These are phyloP conservation scores for Burhinus oedicnemus DNA, from an alignment of 2,113 vertebrate genomes.

Conservation along the genomic window DNA sequence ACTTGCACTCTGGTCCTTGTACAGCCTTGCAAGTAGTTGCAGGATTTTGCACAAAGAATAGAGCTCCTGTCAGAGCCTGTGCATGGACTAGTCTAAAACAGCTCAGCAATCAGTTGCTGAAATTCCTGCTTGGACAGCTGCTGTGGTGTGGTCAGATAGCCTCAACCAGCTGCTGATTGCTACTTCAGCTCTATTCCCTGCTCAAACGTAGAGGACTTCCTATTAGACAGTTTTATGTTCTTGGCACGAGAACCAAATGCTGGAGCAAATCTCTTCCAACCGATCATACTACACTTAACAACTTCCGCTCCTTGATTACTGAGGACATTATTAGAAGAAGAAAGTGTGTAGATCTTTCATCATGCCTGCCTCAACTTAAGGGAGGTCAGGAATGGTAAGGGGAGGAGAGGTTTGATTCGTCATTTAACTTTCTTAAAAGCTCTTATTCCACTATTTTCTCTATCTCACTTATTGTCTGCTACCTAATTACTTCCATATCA, in stretches of 20 bases:
- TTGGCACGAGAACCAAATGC: conserved; percentile 79
- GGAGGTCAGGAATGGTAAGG: conserved; percentile 78
- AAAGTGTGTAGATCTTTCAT: conserved; percentile 90
- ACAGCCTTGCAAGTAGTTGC: not conserved
- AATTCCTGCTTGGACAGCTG: not conserved
- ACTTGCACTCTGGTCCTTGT: not conserved
- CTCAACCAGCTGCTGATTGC: not conserved
- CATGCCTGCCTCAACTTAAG: conserved; percentile 78
- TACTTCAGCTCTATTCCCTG: not conserved
- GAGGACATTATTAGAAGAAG: conserved; percentile 90
- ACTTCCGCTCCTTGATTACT: conserved; percentile 89
- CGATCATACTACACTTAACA: conserved; percentile 82
- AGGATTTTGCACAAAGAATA: not conserved
- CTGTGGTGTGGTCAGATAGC: not conserved
- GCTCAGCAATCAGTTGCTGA: not conserved
- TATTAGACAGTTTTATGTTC: conserved; percentile 61
- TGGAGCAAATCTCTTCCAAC: conserved; percentile 83
- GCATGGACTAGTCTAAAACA: not conserved
- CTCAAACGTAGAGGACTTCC: not conserved
- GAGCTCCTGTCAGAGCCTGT: not conserved
- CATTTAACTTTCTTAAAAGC: conserved; percentile 83
- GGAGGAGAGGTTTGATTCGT: conserved; percentile 83
- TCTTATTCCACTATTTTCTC: conserved; percentile 84
- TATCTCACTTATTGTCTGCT: conserved; percentile 74
- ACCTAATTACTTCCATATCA: conserved; percentile 85